Evolutionary conservation across 2,797 vertebrate species (phyloP), one percentile per base, ranked within the genome.

Genomic region (Lemur catta): DNA sequence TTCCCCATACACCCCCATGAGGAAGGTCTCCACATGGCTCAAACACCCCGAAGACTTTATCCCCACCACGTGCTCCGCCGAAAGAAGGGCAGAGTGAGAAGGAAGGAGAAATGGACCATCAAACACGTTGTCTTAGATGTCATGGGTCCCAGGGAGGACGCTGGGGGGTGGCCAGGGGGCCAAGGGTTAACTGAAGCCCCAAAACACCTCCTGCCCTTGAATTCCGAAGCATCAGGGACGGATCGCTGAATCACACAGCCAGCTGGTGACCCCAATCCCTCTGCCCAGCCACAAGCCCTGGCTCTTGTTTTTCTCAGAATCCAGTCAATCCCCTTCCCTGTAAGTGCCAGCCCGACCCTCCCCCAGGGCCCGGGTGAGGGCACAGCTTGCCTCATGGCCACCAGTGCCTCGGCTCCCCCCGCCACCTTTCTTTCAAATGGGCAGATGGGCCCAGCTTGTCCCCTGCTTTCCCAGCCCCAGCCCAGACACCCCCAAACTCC

Each of bases 221-320:
- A 67, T 93, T 38, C 81, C 1, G 0, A 41, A 61, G 75, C 86
- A 26, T 41, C 30, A 38, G 78, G 46, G 18, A 0, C 86, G 35
- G 7, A 2, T 72, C 50, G 1, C 6, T 0, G 26, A 1, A 7
- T 46, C 52, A 20, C 24, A 7, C 15, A 71, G 84, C 81, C 96
- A 95, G 91, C 95, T 79, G 91, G 81, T 88, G 93, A 92, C 94
- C 85, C 67, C 67, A 89, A 84, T 93, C 90, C 92, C 55, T 33
- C 65, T 22, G 48, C 7, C 17, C 28, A 46, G 67, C 57, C 4
- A 9, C 67, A 61, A 80, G 48, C 61, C 33, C 30, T 6, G 24
- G 78, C 65, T 94, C 26, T 72, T 61, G 71, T 30, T 87, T 85
- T 82, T 79, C 91, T 75, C 63, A 71, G 93, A 96, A 79, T 81